Evolutionary conservation across 2,888 invertebrate genomes (phyloP), one percentile per base, ranked within the genome.

Genomic region (Lissonota sp.): DNA sequence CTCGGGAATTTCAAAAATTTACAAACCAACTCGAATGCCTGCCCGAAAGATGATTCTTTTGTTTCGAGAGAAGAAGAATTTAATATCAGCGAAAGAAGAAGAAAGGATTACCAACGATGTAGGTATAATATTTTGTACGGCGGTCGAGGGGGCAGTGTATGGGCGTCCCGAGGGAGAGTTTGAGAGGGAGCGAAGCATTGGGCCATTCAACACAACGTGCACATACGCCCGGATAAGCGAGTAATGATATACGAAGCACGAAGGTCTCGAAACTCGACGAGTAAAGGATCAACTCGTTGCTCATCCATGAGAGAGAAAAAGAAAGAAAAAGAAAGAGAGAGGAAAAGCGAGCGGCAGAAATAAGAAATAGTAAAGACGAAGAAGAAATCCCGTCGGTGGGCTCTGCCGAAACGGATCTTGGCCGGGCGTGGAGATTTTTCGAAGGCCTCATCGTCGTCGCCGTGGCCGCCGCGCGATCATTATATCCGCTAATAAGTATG

Each of bases 401-500:
- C 37, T 8, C 51, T 46, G 16, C 40, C 67, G 49, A 67, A 67
- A 66, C 66, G 66, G 66, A 67, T 74, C 74, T 74, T 66, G 55
- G 6, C n/a, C 66, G 49, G 14, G 66, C 39, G 73, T 64, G 12
- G 57, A 64, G 81, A 79, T 83, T 81, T 53, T 81, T 76, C 70
- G 67, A 79, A 67, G 73, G 69, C 53, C 66, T 74, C 85, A 71
- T 62, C 82, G 82, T 81, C 74, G 75, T 44, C 12, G 40, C 14
- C 6, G 7, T 42, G 42, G 49, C 51, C 51, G 44, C 42, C 81
- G 73, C 79, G 85, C 83, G 85, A 88, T 88, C 88, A 88, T 90
- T 90, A 89, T 88, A 87, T 86, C 86, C 88, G 87, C 88, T 91
- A 91, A 91, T 90, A 90, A 90, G 89, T 88, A 89, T 87, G 85